phyloP scores from a whole-genome alignment of 1,140 invertebrate species.

The Zaprionus lachaisei region DNA sequence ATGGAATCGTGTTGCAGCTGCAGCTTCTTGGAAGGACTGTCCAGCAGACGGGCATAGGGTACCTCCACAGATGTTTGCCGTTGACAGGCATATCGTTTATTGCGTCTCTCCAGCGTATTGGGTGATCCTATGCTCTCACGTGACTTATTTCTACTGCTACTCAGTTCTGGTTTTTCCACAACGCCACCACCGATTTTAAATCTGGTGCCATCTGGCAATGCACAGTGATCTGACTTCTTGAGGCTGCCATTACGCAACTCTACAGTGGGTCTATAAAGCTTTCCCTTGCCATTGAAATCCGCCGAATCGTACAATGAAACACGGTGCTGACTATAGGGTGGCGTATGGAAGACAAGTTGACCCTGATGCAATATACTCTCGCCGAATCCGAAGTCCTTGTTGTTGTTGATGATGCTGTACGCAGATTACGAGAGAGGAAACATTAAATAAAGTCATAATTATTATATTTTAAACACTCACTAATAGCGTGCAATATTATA shows the following conservation, averaged over 20 bases:
- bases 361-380: constrained; percentile 96
- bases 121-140: constrained; percentile 81
- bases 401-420: constrained; percentile 82
- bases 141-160: constrained; percentile 63
- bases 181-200: constrained; percentile 70
- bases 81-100: constrained; percentile 76
- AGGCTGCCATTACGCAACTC: constrained; percentile 76
- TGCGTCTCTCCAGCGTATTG: constrained; percentile 75
- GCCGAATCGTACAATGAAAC: constrained; percentile 90
- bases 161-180: constrained; percentile 73
- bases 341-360: constrained; percentile 95
- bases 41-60: constrained; percentile 91
- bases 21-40: constrained; percentile 85
- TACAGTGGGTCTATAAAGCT: constrained; percentile 65
- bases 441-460: neutral
- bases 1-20: constrained; percentile 68
- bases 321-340: constrained; percentile 92
- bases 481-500: constrained; percentile 92
- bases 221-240: constrained; percentile 71
- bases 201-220: constrained; percentile 65
- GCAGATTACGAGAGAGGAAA: neutral
- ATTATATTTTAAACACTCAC: constrained; percentile 76
- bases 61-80: constrained; percentile 87
- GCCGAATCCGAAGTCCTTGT: constrained; percentile 92
- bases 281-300: constrained; percentile 80